Percentiles rank a stretch among this genome's conserved stretches.
These are phyloP conservation scores for Rallus crepitans DNA, from an alignment of 2,797 vertebrate genomes.

Conservation along the genomic window DNA sequence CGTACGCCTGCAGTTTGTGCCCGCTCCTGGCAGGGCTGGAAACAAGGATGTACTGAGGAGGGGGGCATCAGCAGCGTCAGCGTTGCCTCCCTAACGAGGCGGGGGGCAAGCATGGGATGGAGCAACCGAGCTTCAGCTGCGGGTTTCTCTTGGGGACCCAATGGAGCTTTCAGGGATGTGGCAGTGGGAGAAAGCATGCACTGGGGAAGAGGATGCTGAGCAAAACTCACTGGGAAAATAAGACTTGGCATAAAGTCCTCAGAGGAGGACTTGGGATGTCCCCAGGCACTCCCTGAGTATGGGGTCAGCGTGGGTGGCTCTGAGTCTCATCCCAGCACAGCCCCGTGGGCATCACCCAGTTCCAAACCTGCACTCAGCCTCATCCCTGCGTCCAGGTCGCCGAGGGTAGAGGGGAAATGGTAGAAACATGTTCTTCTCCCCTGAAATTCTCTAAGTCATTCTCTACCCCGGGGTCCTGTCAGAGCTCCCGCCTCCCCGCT, in stretches of 20 bases:
- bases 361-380: not conserved
- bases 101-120: not conserved
- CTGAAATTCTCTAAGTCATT: not conserved
- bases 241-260: rapidly evolving
- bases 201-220: not conserved
- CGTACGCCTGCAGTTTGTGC: not conserved
- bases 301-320: not conserved
- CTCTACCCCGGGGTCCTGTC: not conserved
- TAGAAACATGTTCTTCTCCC: too few species aligned
- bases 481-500: not conserved
- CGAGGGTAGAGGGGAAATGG: not conserved
- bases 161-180: not conserved
- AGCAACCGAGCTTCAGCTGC: not conserved
- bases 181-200: not conserved
- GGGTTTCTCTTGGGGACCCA: not conserved
- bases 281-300: not conserved
- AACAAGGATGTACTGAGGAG: not conserved
- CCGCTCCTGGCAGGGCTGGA: rapidly evolving
- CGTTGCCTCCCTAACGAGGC: not conserved
- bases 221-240: not conserved
- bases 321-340: not conserved
- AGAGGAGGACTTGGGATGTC: rapidly evolving
- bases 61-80: not conserved
- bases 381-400: rapidly evolving
- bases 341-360: not conserved